phyloP scores from a whole-genome alignment of 1,140 invertebrate genomes.

The Metopolophium dirhodum region DNA sequence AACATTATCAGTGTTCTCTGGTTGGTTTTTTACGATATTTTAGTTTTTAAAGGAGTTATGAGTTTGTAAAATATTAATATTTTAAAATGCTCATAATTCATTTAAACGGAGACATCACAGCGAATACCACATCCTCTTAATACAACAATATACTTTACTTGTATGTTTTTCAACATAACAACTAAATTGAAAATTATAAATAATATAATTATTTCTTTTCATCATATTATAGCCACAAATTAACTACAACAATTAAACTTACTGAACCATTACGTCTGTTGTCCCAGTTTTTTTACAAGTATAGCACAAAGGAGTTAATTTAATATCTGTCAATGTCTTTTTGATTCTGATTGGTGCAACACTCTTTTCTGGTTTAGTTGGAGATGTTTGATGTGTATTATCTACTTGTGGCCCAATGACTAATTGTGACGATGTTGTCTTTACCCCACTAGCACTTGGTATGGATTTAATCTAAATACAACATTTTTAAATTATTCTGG shows the following conservation, averaged over 20 bases:
- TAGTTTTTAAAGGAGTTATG: no score
- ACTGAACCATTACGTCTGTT: slow-evolving; percentile 74
- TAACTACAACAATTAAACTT: slow-evolving; percentile 28
- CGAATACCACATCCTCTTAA: no score
- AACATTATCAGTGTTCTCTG: no score
- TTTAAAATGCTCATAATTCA: no score
- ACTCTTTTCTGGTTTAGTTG: slow-evolving; percentile 59
- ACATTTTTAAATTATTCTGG: not conserved
- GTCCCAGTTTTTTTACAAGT: slow-evolving; percentile 71
- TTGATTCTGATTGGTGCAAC: slow-evolving; percentile 3
- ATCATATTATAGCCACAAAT: not conserved
- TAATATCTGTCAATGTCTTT: slow-evolving; percentile 63
- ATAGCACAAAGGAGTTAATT: slow-evolving; percentile 69
- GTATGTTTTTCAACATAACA: no score
- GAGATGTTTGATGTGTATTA: slow-evolving; percentile 58
- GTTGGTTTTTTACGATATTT: no score
- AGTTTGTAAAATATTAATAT: no score
- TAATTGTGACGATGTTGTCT: slow-evolving; percentile 38
- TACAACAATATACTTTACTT: no score
- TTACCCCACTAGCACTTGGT: slow-evolving; percentile 71
- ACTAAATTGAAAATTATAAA: no score
- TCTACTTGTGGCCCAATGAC: slow-evolving; percentile 30
- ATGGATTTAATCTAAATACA: slow-evolving; percentile 76
- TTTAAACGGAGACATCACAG: no score
- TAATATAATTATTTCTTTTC: not conserved